Evolutionary conservation across 2,888 invertebrate genomes (phyloP).

Genomic region (Rhamphomyia laevipes): DNA sequence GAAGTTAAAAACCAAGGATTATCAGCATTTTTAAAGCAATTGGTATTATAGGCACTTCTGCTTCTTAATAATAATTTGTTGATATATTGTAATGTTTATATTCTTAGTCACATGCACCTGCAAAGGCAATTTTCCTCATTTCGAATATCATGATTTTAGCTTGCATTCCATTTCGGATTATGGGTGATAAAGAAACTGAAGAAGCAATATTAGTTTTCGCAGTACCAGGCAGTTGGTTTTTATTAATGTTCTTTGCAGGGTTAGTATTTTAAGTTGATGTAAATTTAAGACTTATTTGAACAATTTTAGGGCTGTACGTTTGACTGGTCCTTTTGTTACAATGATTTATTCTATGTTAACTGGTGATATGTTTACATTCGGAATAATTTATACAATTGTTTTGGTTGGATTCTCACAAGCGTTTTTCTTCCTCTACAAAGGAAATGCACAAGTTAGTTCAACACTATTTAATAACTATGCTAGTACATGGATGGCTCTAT

Average conservation of each 20-base stretch:
- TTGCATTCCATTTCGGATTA: conserved; percentile 77
- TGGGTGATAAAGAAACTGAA: conserved; percentile 64
- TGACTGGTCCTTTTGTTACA: conserved; percentile 97
- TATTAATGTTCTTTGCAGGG: conserved; percentile 98
- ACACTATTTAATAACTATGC: conserved; percentile 75
- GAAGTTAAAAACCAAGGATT: conserved; percentile 92
- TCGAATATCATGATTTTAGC: conserved; percentile 83
- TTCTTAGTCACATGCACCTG: conserved; percentile 79
- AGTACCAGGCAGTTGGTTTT: conserved; percentile 93
- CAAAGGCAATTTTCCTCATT: conserved; percentile 83
- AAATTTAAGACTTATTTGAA: neutral
- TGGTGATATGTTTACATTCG: conserved; percentile 97
- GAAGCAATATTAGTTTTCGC: conserved; percentile 87
- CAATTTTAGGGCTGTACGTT: conserved; percentile 67
- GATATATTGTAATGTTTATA: no score
- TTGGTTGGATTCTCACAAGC: conserved; percentile 94
- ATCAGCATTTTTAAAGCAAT: conserved; percentile 77
- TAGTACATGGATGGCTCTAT: conserved; percentile 94
- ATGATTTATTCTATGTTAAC: conserved; percentile 99
- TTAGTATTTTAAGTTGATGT: conserved; percentile 38
- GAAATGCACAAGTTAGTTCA: conserved; percentile 67
- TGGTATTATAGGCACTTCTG: conserved; percentile 53
- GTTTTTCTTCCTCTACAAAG: conserved; percentile 88
- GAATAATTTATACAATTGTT: conserved; percentile 91
- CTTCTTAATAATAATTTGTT: no score